These are phyloP conservation scores for Phataginus tricuspis DNA, from an alignment of 2,797 vertebrate species.

Conservation along the genomic window DNA sequence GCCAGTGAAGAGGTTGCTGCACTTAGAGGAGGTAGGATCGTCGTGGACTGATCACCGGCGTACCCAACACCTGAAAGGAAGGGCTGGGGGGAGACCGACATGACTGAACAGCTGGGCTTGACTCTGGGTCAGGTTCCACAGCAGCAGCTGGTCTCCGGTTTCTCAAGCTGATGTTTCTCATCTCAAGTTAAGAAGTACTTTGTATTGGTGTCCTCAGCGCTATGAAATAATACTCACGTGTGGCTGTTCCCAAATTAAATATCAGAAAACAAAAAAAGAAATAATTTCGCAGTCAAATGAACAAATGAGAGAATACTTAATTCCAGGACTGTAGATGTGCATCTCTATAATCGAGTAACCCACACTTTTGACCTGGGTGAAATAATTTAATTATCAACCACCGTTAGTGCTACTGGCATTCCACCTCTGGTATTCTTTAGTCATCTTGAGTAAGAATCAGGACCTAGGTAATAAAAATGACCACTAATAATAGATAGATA, in stretches of 20 bases:
- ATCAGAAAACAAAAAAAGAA: not conserved
- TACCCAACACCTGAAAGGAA: constrained; percentile 85
- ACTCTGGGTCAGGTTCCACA: not conserved
- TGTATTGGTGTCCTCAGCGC: constrained; percentile 79
- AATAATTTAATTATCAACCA: not conserved
- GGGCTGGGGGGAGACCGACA: constrained; percentile 89
- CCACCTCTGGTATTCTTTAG: not conserved
- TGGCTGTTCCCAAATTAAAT: not conserved
- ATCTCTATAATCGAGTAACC: not conserved
- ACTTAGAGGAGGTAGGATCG: constrained; percentile 93
- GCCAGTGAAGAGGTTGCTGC: constrained; percentile 93
- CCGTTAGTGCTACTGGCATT: not conserved
- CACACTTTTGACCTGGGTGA: not conserved
- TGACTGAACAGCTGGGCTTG: not conserved
- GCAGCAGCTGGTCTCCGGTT: not conserved
- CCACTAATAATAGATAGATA: not conserved
- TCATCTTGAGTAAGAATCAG: not conserved
- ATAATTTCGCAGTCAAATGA: not conserved
- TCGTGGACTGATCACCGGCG: not conserved
- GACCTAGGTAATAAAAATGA: not conserved
- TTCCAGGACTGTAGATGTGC: not conserved
- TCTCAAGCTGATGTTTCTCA: not conserved
- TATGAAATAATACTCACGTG: not conserved
- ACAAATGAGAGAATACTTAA: not conserved
- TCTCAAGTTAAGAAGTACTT: not conserved